These are phyloP conservation scores for Cataglyphis cursor DNA, from an alignment of 2,888 invertebrate species.

Conservation along the genomic window DNA sequence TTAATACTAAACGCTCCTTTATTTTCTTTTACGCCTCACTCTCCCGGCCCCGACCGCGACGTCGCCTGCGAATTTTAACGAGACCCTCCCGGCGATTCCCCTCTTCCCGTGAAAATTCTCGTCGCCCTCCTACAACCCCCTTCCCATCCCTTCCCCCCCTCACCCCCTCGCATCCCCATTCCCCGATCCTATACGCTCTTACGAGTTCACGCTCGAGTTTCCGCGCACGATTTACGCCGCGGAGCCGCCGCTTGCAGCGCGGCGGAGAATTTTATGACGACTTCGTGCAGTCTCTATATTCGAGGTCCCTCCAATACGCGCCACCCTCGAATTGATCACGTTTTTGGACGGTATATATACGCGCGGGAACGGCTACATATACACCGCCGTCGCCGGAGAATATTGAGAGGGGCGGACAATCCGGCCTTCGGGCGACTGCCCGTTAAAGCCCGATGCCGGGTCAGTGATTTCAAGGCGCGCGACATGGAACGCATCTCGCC, in stretches of 20 bases:
- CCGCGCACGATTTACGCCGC: slow-evolving; percentile 73
- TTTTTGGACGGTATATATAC: slow-evolving; percentile 60
- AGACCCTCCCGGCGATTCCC: slow-evolving; percentile 65
- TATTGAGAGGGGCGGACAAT: slow-evolving; percentile 65
- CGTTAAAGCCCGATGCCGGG: slow-evolving; percentile 66
- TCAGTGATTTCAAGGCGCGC: slow-evolving; percentile 58
- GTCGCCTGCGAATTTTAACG: slow-evolving; percentile 77
- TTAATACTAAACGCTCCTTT: slow-evolving; percentile 76
- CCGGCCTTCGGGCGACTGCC: slow-evolving; percentile 57
- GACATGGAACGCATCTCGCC: slow-evolving; percentile 46
- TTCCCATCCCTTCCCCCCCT: background rate
- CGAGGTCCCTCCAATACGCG: slow-evolving; percentile 60
- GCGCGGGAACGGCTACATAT: slow-evolving; percentile 5
- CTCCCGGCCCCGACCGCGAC: slow-evolving; percentile 62
- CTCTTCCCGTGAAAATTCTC: slow-evolving; percentile 63
- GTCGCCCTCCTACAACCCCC: slow-evolving; percentile 26
- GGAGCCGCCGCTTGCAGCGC: slow-evolving; percentile 61
- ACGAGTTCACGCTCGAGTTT: slow-evolving; percentile 60
- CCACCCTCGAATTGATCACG: slow-evolving; percentile 68
- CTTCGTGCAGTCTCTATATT: slow-evolving; percentile 67
- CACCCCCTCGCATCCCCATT: background rate
- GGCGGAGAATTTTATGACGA: slow-evolving; percentile 72
- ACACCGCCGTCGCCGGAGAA: slow-evolving; percentile 51
- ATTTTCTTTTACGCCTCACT: slow-evolving; percentile 74
- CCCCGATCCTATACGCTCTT: slow-evolving; percentile 47